Evolutionary conservation across 92 coral and sea anemone species (phyloP), one percentile per base, ranked within the genome.

Genomic region (Diadumene lineata): DNA sequence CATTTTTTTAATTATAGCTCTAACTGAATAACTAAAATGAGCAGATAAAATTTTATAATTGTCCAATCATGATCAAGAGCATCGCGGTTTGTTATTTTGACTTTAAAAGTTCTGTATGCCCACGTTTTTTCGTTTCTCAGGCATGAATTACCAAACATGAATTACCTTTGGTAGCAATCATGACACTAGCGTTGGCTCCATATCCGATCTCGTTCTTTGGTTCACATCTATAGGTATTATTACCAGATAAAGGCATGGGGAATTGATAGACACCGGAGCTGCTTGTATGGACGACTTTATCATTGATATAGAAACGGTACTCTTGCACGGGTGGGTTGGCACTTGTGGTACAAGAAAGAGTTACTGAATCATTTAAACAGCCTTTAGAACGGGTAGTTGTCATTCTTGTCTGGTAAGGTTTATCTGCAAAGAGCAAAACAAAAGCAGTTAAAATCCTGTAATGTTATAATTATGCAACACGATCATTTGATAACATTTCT

Each of bases 291-390:
- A 78, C 16, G 0, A 78, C 56, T 25, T 67, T 68, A 30, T 83
- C 86, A 27, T 78, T 66, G 13, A 63, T 75, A 75, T 81, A 91
- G 62, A 87, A 88, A 27, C 60, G 82, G 56, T 87, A 85, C 56
- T 72, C 70, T 26, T 66, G 67, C 18, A 70, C 90, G 1, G 81
- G 81, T 0, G 97, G 97, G 34, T 87, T 85, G 15, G 97, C 93
- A 24, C 81, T 82, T 4, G 92, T 68, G 25, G 60, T 72, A 71
- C 97, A 91, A 16, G 72, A 68, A 34, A 91, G 69, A 1, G 80
- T 50, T 43, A 79, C 75, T 56, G 61, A 65, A 19, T 80, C 90
- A 72, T 91, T 91, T 9, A 88, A 85, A 53, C 57, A 78, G 7
- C 48, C 56, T 1, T 24, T 32, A 53, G 11, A 50, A 34, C 24